Base-by-base conservation (phyloP, 1,140 invertebrate genomes). In the silkworm (Bombyx mori) region DNA sequence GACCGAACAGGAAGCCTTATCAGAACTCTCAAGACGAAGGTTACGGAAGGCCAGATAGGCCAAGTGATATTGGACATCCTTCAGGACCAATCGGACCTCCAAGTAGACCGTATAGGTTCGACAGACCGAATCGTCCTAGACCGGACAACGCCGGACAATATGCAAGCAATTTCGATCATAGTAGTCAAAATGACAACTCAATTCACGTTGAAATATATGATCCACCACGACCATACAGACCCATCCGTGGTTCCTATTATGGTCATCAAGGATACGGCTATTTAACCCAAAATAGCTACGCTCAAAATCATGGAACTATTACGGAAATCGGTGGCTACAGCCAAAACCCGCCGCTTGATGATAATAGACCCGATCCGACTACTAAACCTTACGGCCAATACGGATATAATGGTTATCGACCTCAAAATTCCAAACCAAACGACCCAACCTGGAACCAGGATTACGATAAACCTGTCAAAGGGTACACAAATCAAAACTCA, bases 191-290 rank as follows among this genome's bases (percentile, higher is more conserved):
- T 42, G 80, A 85, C 56, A 79, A 86, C 61, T 77, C 76, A 2
- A 77, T 84, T 47, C 68, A 82, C 54, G 61, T 84, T 2, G 77
- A 83, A 73, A 84, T 86, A 45, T 68, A 76, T 56, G 83, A 84
- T 54, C 81, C 83, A 42, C 79, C 80, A 3, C 67, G 80, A 60
- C 74, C 79, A 7, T 78, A 80, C 46, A 77, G 58, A 52, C 75
- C 78, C 7, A 35, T 48, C 9, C 45, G 43, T n/a, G 49, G 43
- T 6, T 46, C 54, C 10, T 35, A 35, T 35, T 56, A 49, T n/a
- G 60, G 65, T 22, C 56, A 63, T 52, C 73, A 71, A 54, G 70
- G 70, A 1, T 74, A 77, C 52, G 71, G 69, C 44, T 76, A 72
- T 58, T 66, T 66, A n/a, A 74, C 60, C 63, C 75, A 82, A 56